Evolutionary conservation across 2,888 invertebrate genomes (phyloP).

Genomic region (Cryptus viduatorius): DNA sequence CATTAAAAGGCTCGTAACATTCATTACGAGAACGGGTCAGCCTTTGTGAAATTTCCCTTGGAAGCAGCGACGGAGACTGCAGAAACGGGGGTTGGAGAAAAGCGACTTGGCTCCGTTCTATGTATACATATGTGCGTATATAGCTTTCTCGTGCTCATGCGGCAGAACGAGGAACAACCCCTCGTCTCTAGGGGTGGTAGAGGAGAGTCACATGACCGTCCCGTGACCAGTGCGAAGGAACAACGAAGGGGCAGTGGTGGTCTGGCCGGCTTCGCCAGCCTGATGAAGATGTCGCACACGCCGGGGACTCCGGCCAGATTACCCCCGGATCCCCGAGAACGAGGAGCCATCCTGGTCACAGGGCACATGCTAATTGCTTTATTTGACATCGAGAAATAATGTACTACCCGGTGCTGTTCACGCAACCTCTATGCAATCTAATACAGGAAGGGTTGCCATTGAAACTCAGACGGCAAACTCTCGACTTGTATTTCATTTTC

Average conservation of each 20-base stretch:
- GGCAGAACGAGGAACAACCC: constrained; percentile 60
- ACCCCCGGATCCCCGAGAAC: constrained; percentile 78
- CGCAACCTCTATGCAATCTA: not conserved
- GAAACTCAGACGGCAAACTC: constrained; percentile 5
- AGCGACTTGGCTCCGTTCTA: constrained; percentile 18
- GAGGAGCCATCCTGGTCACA: constrained; percentile 77
- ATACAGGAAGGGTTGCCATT: constrained; percentile 25
- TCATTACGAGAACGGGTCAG: constrained; percentile 83
- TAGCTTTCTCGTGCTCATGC: constrained; percentile 50
- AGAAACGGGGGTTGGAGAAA: constrained; percentile 66
- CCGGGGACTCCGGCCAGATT: constrained; percentile 83
- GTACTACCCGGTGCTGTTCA: constrained; percentile 74
- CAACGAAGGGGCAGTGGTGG: constrained; percentile 54
- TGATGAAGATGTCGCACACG: constrained; percentile 85
- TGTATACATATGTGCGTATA: not conserved
- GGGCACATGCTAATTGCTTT: constrained; percentile 85
- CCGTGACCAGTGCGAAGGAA: constrained; percentile 62
- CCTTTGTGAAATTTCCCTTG: constrained; percentile 84
- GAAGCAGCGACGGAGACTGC: constrained; percentile 69
- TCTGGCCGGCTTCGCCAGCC: constrained; percentile 66
- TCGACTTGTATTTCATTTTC: constrained; percentile 29
- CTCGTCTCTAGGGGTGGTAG: constrained; percentile 76
- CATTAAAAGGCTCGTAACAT: constrained; percentile 85
- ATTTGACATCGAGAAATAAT: constrained; percentile 85
- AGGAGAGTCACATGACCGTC: constrained; percentile 76